phyloP scores from a whole-genome alignment of 1,140 invertebrate genomes.

The Caenorhabditis inopinata region DNA sequence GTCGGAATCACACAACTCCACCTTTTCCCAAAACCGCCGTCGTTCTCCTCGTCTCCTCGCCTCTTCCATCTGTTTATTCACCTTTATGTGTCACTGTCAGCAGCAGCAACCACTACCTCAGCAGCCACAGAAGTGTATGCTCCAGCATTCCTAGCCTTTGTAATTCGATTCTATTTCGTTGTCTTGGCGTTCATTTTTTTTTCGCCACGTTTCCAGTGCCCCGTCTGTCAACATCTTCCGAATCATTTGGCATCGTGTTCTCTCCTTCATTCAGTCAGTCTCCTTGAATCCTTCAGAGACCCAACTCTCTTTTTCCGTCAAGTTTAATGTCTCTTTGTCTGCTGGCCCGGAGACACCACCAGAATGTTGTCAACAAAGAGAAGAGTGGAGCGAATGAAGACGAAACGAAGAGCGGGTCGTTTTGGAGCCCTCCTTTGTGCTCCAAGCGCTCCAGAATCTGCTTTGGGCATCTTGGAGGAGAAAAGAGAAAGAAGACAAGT shows the following conservation, averaged over 20 bases:
- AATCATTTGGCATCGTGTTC: not conserved
- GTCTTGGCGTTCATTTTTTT: no score
- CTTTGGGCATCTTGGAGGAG: not conserved
- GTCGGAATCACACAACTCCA: not conserved
- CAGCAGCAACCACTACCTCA: not conserved
- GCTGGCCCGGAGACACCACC: constrained; percentile 6
- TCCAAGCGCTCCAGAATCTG: constrained; percentile 13
- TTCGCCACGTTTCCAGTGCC: no score
- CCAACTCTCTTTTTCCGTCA: not conserved
- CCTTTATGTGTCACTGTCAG: constrained; percentile 32
- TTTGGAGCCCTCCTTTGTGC: not conserved
- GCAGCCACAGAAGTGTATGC: not conserved
- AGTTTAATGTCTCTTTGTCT: constrained; percentile 33
- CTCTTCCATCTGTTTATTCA: constrained; percentile 23
- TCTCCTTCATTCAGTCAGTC: not conserved
- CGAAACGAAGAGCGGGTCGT: not conserved
- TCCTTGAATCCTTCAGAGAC: not conserved
- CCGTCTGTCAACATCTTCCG: not conserved
- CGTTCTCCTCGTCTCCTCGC: no score
- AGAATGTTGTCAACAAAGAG: constrained; percentile 27
- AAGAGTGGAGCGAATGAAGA: not conserved
- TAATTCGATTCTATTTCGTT: no score
- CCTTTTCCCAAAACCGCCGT: no score
- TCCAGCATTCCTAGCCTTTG: no score
- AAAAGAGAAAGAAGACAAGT: not conserved